Conservation (phyloP, 1,140 invertebrate species). For the Ganaspis sp. region DNA sequence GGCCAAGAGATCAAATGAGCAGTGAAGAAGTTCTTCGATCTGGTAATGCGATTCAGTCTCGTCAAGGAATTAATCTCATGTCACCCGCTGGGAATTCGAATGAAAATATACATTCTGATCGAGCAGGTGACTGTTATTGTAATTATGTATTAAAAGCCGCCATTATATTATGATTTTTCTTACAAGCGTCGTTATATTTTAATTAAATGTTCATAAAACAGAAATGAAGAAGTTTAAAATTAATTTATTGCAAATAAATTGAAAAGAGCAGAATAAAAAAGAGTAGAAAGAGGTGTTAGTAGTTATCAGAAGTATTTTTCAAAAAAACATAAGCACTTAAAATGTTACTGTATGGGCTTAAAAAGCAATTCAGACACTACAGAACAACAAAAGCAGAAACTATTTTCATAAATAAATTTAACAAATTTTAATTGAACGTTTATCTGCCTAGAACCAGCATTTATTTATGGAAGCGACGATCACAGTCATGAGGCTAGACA, state of each 20-base stretch:
- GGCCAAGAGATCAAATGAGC: conserved; percentile 85
- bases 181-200: too few species aligned
- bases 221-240: too few species aligned
- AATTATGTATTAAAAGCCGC: not conserved
- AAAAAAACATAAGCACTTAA: too few species aligned
- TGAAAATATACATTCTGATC: conserved; percentile 70
- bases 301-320: too few species aligned
- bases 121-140: conserved; percentile 59
- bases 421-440: not conserved
- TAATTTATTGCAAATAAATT: too few species aligned
- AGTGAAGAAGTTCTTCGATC: conserved; percentile 83
- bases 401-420: not conserved
- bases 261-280: too few species aligned
- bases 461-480: conserved; percentile 73
- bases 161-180: too few species aligned
- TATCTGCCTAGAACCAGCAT: conserved; percentile 62
- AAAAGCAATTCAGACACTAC: too few species aligned
- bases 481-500: conserved; percentile 77
- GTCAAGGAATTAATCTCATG: conserved; percentile 67
- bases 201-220: too few species aligned
- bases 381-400: not conserved
- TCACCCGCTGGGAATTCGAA: conserved; percentile 69
- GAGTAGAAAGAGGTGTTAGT: too few species aligned
- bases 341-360: too few species aligned
- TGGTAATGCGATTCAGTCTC: conserved; percentile 71